These are phyloP conservation scores for Hyposoter didymator DNA, from an alignment of 2,888 invertebrate species.

Conservation along the genomic window DNA sequence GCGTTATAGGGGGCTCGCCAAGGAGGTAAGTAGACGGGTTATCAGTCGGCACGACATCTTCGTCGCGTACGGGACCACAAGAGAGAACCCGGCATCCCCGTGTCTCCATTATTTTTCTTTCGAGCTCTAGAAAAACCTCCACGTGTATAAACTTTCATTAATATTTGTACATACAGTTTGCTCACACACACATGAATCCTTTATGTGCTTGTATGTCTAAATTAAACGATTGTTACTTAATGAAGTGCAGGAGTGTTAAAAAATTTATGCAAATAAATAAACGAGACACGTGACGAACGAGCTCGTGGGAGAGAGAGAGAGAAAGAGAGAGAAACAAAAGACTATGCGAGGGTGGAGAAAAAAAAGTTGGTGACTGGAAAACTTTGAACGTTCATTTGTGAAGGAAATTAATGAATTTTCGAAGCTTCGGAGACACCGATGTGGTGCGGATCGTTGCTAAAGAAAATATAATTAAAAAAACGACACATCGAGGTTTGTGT, in stretches of 20 bases:
- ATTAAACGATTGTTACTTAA: neutral
- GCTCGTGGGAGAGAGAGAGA: neutral
- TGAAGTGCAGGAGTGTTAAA: neutral
- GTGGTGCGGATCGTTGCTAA: neutral
- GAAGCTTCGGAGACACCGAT: neutral
- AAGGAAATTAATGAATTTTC: neutral
- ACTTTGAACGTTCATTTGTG: neutral
- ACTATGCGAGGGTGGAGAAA: neutral
- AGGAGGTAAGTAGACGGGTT: slow-evolving; percentile 83
- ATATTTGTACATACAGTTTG: neutral
- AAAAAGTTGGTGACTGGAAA: slow-evolving; percentile 4
- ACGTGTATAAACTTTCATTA: neutral
- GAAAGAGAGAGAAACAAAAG: slow-evolving; percentile 42
- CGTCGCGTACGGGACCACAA: slow-evolving; percentile 78
- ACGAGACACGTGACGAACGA: slow-evolving; percentile 2
- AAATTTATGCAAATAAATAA: slow-evolving; percentile 8
- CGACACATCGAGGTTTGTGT: neutral
- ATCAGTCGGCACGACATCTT: slow-evolving; percentile 84
- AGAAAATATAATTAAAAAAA: neutral
- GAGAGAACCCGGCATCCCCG: slow-evolving; percentile 56
- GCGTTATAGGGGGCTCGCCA: slow-evolving; percentile 79
- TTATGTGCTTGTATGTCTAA: neutral
- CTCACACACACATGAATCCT: neutral
- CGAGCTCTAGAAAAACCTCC: slow-evolving; percentile 5
- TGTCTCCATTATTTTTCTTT: slow-evolving; percentile 55